phyloP scores from a whole-genome alignment of 2,888 invertebrate genomes.

The Drosophila gaucha region DNA sequence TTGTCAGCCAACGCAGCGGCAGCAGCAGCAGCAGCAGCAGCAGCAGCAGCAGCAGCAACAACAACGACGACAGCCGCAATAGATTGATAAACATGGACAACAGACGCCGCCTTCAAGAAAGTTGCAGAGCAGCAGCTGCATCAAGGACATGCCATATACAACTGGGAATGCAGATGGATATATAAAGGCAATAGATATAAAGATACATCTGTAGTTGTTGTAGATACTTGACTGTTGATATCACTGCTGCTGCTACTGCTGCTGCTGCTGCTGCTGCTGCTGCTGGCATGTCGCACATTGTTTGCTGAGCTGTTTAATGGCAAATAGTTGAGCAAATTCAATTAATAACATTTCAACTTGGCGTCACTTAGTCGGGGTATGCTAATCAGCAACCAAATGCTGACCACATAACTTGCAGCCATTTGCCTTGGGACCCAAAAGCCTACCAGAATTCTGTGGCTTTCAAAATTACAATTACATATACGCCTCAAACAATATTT shows the following conservation, averaged over 20 bases:
- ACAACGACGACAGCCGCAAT: slow-evolving; percentile 46
- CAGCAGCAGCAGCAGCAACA: slow-evolving; percentile 41
- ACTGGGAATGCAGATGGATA: slow-evolving; percentile 5
- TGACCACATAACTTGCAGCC: slow-evolving; percentile 24
- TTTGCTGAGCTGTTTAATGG: slow-evolving; percentile 41
- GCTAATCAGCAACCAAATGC: slow-evolving; percentile 30
- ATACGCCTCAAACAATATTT: slow-evolving; percentile 1
- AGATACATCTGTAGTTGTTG: slow-evolving; percentile 7
- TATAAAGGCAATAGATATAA: not conserved
- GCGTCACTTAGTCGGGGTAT: slow-evolving; percentile 5
- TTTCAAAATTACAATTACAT: slow-evolving; percentile 17
- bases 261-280: slow-evolving; percentile 8
- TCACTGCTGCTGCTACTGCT: slow-evolving; percentile 18
- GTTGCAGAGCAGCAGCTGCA: slow-evolving; percentile 1
- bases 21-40: slow-evolving; percentile 39
- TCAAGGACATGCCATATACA: slow-evolving; percentile 22
- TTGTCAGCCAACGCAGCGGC: slow-evolving; percentile 59
- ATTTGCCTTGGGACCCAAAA: slow-evolving; percentile 8
- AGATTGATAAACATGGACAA: slow-evolving; percentile 73
- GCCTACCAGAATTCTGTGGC: slow-evolving; percentile 7
- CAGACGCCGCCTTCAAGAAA: slow-evolving; percentile 45
- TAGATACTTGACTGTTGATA: slow-evolving; percentile 7
- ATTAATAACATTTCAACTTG: slow-evolving; percentile 67
- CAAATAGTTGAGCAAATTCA: slow-evolving; percentile 69
- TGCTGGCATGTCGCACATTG: slow-evolving; percentile 41